A percentile compares a stretch with the other conserved stretches of the same genome.
These are phyloP conservation scores for Sterna hirundo DNA, from an alignment of 2,113 vertebrate species.

Conservation along the genomic window DNA sequence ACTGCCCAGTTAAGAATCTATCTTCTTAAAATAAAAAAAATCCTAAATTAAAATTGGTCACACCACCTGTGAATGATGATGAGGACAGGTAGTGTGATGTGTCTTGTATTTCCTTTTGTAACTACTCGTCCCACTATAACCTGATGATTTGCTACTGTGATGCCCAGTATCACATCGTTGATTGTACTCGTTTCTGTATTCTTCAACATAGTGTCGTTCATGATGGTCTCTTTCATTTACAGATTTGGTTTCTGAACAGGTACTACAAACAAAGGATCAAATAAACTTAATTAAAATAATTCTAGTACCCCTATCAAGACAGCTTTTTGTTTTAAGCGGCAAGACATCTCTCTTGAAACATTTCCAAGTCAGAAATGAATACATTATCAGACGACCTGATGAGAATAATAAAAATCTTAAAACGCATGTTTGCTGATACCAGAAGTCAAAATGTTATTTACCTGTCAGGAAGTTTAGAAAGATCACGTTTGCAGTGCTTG, in stretches of 20 bases:
- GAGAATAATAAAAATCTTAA: background rate
- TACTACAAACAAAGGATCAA: slow-evolving; percentile 42
- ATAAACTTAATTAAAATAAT: background rate
- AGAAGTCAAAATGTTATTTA: slow-evolving; percentile 27
- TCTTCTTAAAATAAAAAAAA: background rate
- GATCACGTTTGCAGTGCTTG: slow-evolving; percentile 60
- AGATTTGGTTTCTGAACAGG: slow-evolving; percentile 60
- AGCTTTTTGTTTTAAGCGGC: background rate
- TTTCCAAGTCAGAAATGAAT: background rate
- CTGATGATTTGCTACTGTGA: slow-evolving; percentile 86
- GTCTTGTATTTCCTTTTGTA: slow-evolving; percentile 70
- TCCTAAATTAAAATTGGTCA: slow-evolving; percentile 48
- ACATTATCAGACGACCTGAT: background rate
- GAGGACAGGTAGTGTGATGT: slow-evolving; percentile 41
- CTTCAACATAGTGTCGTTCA: slow-evolving; percentile 61
- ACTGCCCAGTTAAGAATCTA: slow-evolving; percentile 22
- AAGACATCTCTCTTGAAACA: background rate
- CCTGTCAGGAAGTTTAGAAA: slow-evolving; percentile 69
- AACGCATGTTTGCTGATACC: background rate
- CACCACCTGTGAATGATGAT: slow-evolving; percentile 78
- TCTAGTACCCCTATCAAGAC: background rate
- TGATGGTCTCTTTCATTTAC: slow-evolving; percentile 65
- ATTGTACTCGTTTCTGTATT: slow-evolving; percentile 63
- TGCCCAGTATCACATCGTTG: slow-evolving; percentile 60
- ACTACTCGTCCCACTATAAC: slow-evolving; percentile 76